Conservation (phyloP, 2,797 vertebrate species). For the Allochrocebus solatus region DNA sequence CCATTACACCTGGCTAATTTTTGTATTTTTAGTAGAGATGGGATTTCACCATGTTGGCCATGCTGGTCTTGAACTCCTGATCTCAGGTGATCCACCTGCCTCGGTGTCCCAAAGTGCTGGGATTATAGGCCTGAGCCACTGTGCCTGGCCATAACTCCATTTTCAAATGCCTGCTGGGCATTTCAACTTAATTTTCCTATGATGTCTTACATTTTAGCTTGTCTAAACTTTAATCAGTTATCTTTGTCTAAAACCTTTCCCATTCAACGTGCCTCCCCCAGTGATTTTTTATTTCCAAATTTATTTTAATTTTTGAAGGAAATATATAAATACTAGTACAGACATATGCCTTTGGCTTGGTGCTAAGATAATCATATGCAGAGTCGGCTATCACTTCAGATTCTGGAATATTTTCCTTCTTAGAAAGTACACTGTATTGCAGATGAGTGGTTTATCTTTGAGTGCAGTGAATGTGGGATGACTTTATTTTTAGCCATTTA, state of each 20-base stretch:
- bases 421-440: conserved; percentile 46
- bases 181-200: background rate
- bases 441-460: background rate
- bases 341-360: conserved; percentile 14
- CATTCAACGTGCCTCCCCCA: background rate
- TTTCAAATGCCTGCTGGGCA: background rate
- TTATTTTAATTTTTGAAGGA: conserved; percentile 40
- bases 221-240: background rate
- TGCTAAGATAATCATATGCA: conserved; percentile 49
- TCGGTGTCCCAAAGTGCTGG: background rate
- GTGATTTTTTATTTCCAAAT: conserved; percentile 33
- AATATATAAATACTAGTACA: background rate
- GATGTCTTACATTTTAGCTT: conserved; percentile 1
- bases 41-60: background rate
- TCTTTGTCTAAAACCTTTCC: background rate
- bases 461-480: conserved; percentile 49
- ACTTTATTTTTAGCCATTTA: conserved; percentile 56
- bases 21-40: background rate
- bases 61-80: background rate
- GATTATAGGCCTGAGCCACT: background rate
- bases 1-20: background rate
- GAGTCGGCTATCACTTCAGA: conserved; percentile 46
- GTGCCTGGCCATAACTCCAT: background rate
- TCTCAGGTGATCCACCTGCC: background rate
- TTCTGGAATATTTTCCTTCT: conserved; percentile 52